Conservation (phyloP, 2,113 vertebrate genomes). For the Tichodroma muraria region DNA sequence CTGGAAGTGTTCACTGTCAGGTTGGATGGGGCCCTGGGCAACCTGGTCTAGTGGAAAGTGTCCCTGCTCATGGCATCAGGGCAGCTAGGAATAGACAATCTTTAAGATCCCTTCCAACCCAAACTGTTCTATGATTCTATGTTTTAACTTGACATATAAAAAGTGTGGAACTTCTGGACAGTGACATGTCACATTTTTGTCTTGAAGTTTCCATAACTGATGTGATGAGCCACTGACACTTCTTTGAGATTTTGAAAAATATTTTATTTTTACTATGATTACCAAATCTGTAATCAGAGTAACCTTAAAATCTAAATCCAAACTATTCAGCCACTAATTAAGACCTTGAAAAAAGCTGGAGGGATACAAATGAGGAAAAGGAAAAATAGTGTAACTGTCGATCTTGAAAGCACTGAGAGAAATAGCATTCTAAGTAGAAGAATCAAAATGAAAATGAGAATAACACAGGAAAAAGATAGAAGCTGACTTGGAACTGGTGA, state of each 20-base stretch:
- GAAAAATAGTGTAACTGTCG: background rate
- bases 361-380: background rate
- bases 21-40: background rate
- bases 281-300: background rate
- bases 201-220: background rate
- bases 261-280: background rate
- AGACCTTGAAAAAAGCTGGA: background rate
- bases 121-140: background rate
- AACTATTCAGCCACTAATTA: background rate
- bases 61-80: background rate
- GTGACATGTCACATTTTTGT: background rate
- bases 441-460: constrained; percentile 6
- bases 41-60: background rate
- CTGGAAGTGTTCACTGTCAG: background rate
- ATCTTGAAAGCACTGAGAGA: background rate
- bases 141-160: background rate
- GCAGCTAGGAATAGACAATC: background rate
- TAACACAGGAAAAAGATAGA: background rate
- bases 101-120: background rate
- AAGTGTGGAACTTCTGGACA: background rate
- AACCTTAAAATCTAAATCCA: background rate
- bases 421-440: background rate
- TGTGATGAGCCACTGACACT: background rate
- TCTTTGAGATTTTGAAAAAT: background rate
- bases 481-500: background rate